phyloP scores from a whole-genome alignment of 92 coral and sea anemone genomes.

The Chrysogorgia sp. region DNA sequence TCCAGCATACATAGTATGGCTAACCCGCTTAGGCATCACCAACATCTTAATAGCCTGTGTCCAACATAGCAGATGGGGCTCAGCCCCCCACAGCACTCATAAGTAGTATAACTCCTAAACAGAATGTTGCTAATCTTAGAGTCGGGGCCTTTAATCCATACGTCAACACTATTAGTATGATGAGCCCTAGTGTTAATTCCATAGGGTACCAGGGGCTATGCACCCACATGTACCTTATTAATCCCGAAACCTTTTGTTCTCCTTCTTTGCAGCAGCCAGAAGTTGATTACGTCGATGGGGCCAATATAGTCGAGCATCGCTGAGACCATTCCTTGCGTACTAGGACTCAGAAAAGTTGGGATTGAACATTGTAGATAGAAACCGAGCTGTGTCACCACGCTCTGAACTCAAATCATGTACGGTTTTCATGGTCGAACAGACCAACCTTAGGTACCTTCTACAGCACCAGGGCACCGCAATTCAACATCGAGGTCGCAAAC shows the following conservation, averaged over 20 bases:
- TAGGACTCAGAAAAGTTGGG: too few relatives aligned
- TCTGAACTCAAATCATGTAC: slow-evolving; percentile 96
- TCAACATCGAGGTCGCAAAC: too few relatives aligned
- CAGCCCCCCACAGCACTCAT: slow-evolving; percentile 44
- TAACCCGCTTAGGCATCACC: slow-evolving; percentile 50
- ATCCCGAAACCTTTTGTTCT: slow-evolving; percentile 46
- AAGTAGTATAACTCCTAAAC: slow-evolving; percentile 37
- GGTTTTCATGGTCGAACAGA: slow-evolving; percentile 94
- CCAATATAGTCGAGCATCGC: too few relatives aligned
- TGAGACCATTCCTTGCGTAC: too few relatives aligned
- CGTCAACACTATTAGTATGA: slow-evolving; percentile 52
- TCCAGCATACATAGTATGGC: slow-evolving; percentile 53
- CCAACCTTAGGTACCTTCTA: slow-evolving; percentile 70
- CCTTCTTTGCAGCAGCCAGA: too few relatives aligned
- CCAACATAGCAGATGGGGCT: slow-evolving; percentile 49
- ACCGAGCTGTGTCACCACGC: too few relatives aligned
- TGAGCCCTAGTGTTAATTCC: slow-evolving; percentile 57
- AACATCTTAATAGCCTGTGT: slow-evolving; percentile 52
- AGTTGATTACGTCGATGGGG: too few relatives aligned
- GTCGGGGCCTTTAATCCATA: slow-evolving; percentile 47
- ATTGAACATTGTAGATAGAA: too few relatives aligned
- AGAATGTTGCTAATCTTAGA: too few relatives aligned
- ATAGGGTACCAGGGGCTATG: slow-evolving; percentile 46
- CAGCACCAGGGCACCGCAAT: too few relatives aligned
- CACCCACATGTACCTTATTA: slow-evolving; percentile 39